phyloP scores from a whole-genome alignment of 2,888 invertebrate genomes.

The Noctua janthe region DNA sequence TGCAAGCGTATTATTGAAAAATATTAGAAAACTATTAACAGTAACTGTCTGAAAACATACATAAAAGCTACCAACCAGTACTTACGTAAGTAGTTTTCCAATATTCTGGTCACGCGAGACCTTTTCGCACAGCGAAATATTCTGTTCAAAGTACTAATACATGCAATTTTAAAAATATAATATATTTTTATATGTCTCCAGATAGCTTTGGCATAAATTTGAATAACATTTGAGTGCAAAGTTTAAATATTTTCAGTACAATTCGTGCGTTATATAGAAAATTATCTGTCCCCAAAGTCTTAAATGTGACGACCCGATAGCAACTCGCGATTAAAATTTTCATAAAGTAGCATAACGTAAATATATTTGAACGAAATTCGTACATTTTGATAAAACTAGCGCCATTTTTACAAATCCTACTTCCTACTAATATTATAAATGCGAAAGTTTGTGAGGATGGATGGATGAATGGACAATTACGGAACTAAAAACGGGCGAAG shows the following conservation, averaged over 20 bases:
- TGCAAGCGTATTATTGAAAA: slow-evolving; percentile 24
- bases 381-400: not conserved
- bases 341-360: not conserved
- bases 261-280: slow-evolving; percentile 46
- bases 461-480: too few relatives aligned
- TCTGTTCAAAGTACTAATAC: slow-evolving; percentile 2
- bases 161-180: slow-evolving; percentile 36
- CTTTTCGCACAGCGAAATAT: slow-evolving; percentile 25
- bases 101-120: slow-evolving; percentile 28
- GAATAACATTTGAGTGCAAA: slow-evolving; percentile 29
- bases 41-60: slow-evolving; percentile 1
- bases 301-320: slow-evolving; percentile 14
- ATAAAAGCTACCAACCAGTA: not conserved
- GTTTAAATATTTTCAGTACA: slow-evolving; percentile 34
- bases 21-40: slow-evolving; percentile 9
- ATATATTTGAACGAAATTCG: slow-evolving; percentile 7
- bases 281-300: slow-evolving; percentile 43
- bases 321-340: slow-evolving; percentile 27
- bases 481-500: too few relatives aligned
- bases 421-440: too few relatives aligned
- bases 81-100: slow-evolving; percentile 18
- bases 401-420: slow-evolving; percentile 9
- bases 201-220: slow-evolving; percentile 39
- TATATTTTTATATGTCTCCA: slow-evolving; percentile 42
- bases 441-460: too few relatives aligned